A percentile compares a stretch with the other conserved stretches of the same genome.
phyloP scores from a whole-genome alignment of 2,113 vertebrate genomes.

The Chaetodon auriga region DNA sequence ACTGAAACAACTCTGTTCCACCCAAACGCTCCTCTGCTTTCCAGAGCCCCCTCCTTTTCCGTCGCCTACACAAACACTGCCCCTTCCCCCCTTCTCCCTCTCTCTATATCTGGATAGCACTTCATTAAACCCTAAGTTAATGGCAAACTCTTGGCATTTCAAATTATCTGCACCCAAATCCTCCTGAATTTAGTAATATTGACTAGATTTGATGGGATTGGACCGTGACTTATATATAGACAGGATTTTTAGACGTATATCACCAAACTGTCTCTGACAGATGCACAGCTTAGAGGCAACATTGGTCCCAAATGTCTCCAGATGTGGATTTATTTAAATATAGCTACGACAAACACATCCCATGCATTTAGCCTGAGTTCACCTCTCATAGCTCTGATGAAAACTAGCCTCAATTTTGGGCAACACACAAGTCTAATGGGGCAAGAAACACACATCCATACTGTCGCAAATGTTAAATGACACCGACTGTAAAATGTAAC shows the following conservation, averaged over 20 bases:
- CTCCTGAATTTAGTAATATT: neutral
- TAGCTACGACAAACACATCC: too few relatives aligned
- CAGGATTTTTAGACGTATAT: neutral
- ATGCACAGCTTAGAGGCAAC: neutral
- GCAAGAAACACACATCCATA: too few relatives aligned
- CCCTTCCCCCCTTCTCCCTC: neutral
- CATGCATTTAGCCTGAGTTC: too few relatives aligned
- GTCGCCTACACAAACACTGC: neutral
- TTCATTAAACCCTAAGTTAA: conserved; percentile 27
- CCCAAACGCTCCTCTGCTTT: conserved; percentile 14
- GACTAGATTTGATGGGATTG: neutral
- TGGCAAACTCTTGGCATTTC: conserved; percentile 12
- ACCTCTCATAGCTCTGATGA: too few relatives aligned
- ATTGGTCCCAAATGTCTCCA: neutral
- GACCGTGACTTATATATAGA: neutral
- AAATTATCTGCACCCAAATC: neutral
- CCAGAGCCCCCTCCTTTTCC: neutral
- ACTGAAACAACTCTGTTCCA: conserved; percentile 46
- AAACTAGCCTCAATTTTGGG: too few relatives aligned
- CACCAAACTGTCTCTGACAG: neutral
- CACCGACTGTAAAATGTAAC: too few relatives aligned
- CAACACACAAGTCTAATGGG: too few relatives aligned
- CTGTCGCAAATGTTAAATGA: too few relatives aligned
- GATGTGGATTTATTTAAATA: neutral
- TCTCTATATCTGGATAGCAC: neutral